These are phyloP conservation scores for Trypoxylus dichotomus DNA, from an alignment of 1,140 invertebrate genomes.

Conservation along the genomic window DNA sequence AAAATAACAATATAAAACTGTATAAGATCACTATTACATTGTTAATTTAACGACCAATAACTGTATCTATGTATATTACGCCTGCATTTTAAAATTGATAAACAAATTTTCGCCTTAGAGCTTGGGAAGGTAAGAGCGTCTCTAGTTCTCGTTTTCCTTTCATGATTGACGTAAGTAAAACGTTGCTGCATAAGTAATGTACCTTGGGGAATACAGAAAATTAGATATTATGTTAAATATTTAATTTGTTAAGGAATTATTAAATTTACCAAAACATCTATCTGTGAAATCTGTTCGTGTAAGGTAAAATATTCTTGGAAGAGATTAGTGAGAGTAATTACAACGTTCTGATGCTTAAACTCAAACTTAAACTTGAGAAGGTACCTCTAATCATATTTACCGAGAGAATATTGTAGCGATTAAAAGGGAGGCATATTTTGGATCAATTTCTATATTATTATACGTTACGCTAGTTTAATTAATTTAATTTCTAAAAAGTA, in stretches of 20 bases:
- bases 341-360: not conserved
- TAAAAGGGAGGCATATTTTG: no score
- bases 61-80: no score
- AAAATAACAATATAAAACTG: no score
- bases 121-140: not conserved
- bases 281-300: no score
- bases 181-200: not conserved
- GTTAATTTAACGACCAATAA: no score
- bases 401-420: no score
- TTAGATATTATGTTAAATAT: constrained; percentile 12
- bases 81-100: not conserved
- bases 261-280: not conserved
- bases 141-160: not conserved
- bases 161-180: constrained; percentile 8
- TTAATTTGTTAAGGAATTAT: constrained; percentile 1
- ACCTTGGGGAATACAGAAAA: constrained; percentile 5
- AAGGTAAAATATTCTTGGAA: not conserved
- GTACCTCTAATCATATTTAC: not conserved
- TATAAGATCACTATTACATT: no score
- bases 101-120: not conserved
- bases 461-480: no score
- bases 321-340: not conserved
- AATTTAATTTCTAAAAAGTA: no score
- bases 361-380: not conserved
- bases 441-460: no score